Percentiles rank a stretch among this genome's conserved stretches.
These are phyloP conservation scores for Dioctria linearis DNA, from an alignment of 2,888 invertebrate genomes.

Conservation along the genomic window DNA sequence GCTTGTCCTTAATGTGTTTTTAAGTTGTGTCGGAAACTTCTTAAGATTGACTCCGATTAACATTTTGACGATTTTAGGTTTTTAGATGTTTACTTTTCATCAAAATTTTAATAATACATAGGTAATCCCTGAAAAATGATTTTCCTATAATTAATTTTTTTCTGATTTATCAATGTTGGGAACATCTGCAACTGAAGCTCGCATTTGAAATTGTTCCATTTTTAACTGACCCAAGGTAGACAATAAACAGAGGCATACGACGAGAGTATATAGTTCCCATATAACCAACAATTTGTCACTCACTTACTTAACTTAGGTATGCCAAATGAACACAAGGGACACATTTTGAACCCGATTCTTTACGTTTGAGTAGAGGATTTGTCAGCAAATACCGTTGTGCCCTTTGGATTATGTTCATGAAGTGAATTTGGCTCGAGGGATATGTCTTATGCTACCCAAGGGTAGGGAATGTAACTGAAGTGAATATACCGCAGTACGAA, in stretches of 20 bases:
- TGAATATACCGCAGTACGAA: not conserved
- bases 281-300: constrained; percentile 20
- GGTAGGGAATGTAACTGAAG: not conserved
- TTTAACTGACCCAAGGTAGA: no score
- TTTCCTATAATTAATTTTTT: constrained; percentile 5
- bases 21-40: constrained; percentile 38
- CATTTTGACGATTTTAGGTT: constrained; percentile 1
- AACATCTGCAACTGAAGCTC: not conserved
- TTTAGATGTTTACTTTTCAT: constrained; percentile 34
- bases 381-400: constrained; percentile 5
- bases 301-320: not conserved
- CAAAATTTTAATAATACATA: not conserved
- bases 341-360: not conserved
- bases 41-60: constrained; percentile 11
- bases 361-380: constrained; percentile 1
- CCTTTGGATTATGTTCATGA: not conserved
- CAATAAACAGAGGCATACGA: no score
- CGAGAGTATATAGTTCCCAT: not conserved
- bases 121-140: not conserved
- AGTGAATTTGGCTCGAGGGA: constrained; percentile 10
- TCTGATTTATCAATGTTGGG: not conserved
- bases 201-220: not conserved
- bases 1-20: constrained; percentile 35
- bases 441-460: constrained; percentile 1
- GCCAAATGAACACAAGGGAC: constrained; percentile 17